Base-by-base conservation (phyloP, 2,113 vertebrate genomes). In the Tonatia bakeri region DNA sequence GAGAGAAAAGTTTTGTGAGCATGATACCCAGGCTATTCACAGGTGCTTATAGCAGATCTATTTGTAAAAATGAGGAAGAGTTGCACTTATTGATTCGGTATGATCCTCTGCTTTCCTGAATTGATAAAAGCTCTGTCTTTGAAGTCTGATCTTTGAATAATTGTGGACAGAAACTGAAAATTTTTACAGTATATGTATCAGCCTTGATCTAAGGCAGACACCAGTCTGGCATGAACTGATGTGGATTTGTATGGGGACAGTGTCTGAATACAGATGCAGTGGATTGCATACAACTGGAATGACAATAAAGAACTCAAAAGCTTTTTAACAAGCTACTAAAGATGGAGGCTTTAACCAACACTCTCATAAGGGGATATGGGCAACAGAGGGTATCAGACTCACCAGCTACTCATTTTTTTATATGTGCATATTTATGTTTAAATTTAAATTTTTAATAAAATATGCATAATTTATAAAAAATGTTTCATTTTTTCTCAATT, bases 141-240 rank as follows among this genome's bases (percentile, higher is more conserved):
- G 80, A 93, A 93, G 75, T 95, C 54, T 89, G 83, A 83, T 50
- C 54, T 93, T 91, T 91, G 91, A 95, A 80, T 95, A 90, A 87
- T 69, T 91, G 19, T 69, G 67, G 40, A 75, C 40, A 91, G 47
- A 67, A 28, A 50, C 47, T 65, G 67, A 56, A 31, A 36, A 36
- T 75, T 91, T 90, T 87, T 85, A 54, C 8, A 16, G 11, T 67
- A 7, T 81, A 16, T 83, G 17, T 56, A 20, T 90, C 92, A 69
- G 73, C 52, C 36, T 67, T 88, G 61, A 69, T 91, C 77, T 86
- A 16, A 94, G 64, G 54, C 77, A 76, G 40, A 77, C 47, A 7
- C 1, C 1, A 20, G 4, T 80, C 38, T 93, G 73, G 36, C 45
- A 69, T 36, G 22, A 40, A 56, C 6, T 93, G 89, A 64, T 59